Evolutionary conservation across 1,140 invertebrate genomes (phyloP).

Genomic region (Orius insidiosus): DNA sequence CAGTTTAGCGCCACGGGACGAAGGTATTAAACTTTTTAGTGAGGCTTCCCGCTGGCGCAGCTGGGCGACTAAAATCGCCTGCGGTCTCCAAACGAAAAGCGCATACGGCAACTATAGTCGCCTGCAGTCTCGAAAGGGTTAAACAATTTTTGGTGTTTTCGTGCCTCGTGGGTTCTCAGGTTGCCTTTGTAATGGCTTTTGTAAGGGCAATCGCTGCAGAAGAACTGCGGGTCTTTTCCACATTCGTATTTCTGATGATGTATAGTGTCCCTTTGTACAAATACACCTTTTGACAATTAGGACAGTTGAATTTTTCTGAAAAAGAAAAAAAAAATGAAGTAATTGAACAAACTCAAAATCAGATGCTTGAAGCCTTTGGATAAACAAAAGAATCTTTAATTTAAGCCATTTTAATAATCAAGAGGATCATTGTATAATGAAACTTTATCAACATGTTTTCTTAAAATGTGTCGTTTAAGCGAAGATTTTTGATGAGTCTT

Average conservation of each 20-base stretch:
- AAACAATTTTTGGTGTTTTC: neutral
- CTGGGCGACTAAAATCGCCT: neutral
- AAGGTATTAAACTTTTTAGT: too few species aligned
- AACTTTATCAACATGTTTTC: neutral
- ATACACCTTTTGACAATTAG: neutral
- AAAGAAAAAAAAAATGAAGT: too few species aligned
- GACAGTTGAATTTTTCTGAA: slow-evolving; percentile 5
- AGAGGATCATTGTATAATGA: neutral
- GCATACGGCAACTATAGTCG: too few species aligned
- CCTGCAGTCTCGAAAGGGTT: too few species aligned
- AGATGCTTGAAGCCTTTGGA: neutral
- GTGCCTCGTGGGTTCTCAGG: slow-evolving; percentile 23
- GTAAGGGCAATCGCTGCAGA: slow-evolving; percentile 33
- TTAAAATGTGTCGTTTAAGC: slow-evolving; percentile 18
- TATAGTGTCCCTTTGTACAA: slow-evolving; percentile 22
- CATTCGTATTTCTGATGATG: slow-evolving; percentile 32
- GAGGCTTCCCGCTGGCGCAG: too few species aligned
- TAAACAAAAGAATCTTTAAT: too few species aligned
- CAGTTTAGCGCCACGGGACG: too few species aligned
- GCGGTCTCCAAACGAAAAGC: too few species aligned
- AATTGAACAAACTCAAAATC: neutral
- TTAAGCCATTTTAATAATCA: neutral
- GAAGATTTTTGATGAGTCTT: slow-evolving; percentile 21
- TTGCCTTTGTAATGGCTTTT: slow-evolving; percentile 24
- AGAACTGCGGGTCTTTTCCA: slow-evolving; percentile 34